Base-by-base conservation (phyloP, 1,140 invertebrate species). In the Antheraea mylitta region DNA sequence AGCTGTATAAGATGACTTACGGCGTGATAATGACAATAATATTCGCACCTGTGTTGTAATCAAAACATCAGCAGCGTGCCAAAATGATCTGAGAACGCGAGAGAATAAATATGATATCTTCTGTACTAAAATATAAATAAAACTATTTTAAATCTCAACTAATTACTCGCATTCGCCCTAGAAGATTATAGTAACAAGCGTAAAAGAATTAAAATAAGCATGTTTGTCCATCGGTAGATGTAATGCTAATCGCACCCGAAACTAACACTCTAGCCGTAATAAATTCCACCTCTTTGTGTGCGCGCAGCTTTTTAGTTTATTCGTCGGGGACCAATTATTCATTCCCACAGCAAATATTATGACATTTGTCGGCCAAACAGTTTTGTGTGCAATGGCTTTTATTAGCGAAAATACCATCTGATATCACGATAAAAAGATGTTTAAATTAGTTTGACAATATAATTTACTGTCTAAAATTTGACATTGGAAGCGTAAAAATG, bases 171-270 rank as follows among this genome's bases (percentile, higher is more conserved):
- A 80, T 75, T 82, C 83, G 85, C 82, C 85, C 84, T 75, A 60
- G 58, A 70, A 87, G 86, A 90, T 90, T 87, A 89, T 85, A 78
- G 82, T 85, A 85, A 85, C 81, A 83, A 75, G 78, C 83, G 79
- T 88, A 87, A 89, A 87, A 87, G 88, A 87, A 87, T 90, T 53
- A 90, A 87, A 86, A 80, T 87, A 87, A 85, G 77, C 79, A 74
- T 69, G 71, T 74, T 71, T 69, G 80, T 83, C 70, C 68, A 70
- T 68, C 72, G 79, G 72, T 82, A 81, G 81, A 82, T 79, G 77
- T 74, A 70, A 84, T 77, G 81, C 83, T 87, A 87, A 89, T 88
- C 86, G 81, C 67, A 69, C 67, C 72, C 69, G 67, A 67, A 81
- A 76, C 77, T 80, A 79, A 81, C 74, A 69, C 77, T 72, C 76